phyloP scores from a whole-genome alignment of 2,888 invertebrate species.

The Scaeva pyrastri region DNA sequence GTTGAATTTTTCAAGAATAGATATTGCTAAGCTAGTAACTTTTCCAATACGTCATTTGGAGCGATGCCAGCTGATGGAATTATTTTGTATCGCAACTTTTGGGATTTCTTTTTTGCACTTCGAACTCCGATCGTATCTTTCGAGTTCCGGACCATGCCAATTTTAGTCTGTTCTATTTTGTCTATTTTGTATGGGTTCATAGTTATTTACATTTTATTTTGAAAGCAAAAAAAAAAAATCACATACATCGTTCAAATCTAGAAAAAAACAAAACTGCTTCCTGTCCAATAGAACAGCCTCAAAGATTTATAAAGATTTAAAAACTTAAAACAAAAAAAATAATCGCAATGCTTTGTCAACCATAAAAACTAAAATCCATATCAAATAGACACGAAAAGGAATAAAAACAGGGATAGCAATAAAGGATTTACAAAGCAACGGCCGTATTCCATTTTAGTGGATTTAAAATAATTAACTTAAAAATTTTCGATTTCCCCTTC shows the following conservation, averaged over 20 bases:
- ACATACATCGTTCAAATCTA: not conserved
- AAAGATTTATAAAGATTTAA: slow-evolving; percentile 41
- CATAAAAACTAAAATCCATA: no score
- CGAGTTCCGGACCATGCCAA: slow-evolving; percentile 17
- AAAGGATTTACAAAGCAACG: not conserved
- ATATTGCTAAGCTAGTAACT: slow-evolving; percentile 32
- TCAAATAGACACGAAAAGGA: no score
- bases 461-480: no score
- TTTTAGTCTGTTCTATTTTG: slow-evolving; percentile 9
- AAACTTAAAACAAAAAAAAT: slow-evolving; percentile 40
- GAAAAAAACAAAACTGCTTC: not conserved
- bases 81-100: slow-evolving; percentile 41
- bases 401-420: not conserved
- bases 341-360: slow-evolving; percentile 61
- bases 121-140: not conserved
- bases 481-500: no score
- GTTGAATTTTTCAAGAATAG: slow-evolving; percentile 30
- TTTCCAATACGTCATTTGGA: slow-evolving; percentile 68
- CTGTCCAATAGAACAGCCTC: not conserved
- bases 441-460: not conserved
- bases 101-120: not conserved
- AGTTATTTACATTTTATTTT: slow-evolving; percentile 29
- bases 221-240: not conserved
- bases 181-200: not conserved
- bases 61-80: slow-evolving; percentile 65